These are phyloP conservation scores for Pogoniulus pusillus DNA, from an alignment of 2,797 vertebrate species.

Conservation along the genomic window DNA sequence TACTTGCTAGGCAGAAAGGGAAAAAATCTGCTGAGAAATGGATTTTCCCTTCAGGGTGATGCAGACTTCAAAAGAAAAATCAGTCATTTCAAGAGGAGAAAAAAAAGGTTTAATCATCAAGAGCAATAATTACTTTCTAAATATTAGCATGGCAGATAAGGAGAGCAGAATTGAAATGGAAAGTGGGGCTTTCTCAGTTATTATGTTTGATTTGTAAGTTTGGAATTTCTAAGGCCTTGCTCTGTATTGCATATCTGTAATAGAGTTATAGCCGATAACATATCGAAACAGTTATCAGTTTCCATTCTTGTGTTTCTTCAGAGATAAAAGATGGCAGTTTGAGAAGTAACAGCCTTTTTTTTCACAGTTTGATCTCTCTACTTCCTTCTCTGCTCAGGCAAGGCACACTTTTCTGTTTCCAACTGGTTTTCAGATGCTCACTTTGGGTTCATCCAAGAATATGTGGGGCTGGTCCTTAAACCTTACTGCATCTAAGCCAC, in stretches of 20 bases:
- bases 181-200: neutral
- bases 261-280: neutral
- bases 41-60: slow-evolving; percentile 57
- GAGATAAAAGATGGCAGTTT: slow-evolving; percentile 32
- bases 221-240: neutral
- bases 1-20: slow-evolving; percentile 22
- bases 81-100: slow-evolving; percentile 36
- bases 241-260: neutral
- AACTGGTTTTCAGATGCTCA: neutral
- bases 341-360: slow-evolving; percentile 9
- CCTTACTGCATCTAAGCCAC: neutral
- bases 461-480: neutral
- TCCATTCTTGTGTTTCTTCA: slow-evolving; percentile 4
- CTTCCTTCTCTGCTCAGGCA: neutral
- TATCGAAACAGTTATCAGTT: slow-evolving; percentile 20
- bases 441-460: neutral
- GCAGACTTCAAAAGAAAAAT: slow-evolving; percentile 68
- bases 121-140: slow-evolving; percentile 70
- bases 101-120: slow-evolving; percentile 51
- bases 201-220: slow-evolving; percentile 33
- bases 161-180: slow-evolving; percentile 39
- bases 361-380: neutral
- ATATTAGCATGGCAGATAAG: slow-evolving; percentile 65
- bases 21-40: slow-evolving; percentile 29
- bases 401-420: neutral